phyloP scores from a whole-genome alignment of 2,888 invertebrate species.

The Pseudanteris insignis region DNA sequence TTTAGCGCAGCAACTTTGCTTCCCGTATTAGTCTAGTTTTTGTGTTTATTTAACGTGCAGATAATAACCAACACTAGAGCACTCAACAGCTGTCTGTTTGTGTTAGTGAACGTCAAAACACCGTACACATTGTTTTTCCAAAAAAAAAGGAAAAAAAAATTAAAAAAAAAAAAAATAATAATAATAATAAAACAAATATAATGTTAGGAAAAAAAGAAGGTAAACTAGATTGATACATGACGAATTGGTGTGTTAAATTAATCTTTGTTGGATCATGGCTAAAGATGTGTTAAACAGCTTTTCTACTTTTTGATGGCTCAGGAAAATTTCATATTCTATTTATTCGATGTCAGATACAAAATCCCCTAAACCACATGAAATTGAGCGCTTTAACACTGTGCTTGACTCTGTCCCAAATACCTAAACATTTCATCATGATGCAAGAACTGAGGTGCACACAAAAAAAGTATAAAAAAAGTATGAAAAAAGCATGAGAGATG shows the following conservation, averaged over 20 bases:
- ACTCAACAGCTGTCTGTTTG: conserved; percentile 44
- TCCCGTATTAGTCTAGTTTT: conserved; percentile 47
- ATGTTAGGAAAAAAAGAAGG: neutral
- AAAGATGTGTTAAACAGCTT: conserved; percentile 8
- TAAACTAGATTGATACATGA: conserved; percentile 1
- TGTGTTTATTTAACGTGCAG: conserved; percentile 45
- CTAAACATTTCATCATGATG: conserved; percentile 38
- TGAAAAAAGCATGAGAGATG: too few species aligned
- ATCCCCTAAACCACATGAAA: conserved; percentile 27
- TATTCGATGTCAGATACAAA: conserved; percentile 17
- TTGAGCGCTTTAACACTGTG: conserved; percentile 24
- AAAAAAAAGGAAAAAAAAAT: conserved; percentile 16
- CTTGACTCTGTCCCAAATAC: conserved; percentile 42
- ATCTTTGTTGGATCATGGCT: conserved; percentile 1
- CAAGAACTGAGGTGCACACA: conserved; percentile 20
- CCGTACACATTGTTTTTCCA: conserved; percentile 48
- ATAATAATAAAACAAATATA: conserved; percentile 3
- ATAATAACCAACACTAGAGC: conserved; percentile 43
- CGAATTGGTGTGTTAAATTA: conserved; percentile 15
- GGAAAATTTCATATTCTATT: conserved; percentile 5
- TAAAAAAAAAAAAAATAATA: conserved; percentile 22
- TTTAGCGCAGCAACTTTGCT: conserved; percentile 57
- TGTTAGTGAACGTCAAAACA: conserved; percentile 61
- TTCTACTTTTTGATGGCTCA: conserved; percentile 16
- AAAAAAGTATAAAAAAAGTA: conserved; percentile 17